Evolutionary conservation across 2,888 invertebrate species (phyloP), one percentile per base, ranked within the genome.

Genomic region (Fragum sueziense): DNA sequence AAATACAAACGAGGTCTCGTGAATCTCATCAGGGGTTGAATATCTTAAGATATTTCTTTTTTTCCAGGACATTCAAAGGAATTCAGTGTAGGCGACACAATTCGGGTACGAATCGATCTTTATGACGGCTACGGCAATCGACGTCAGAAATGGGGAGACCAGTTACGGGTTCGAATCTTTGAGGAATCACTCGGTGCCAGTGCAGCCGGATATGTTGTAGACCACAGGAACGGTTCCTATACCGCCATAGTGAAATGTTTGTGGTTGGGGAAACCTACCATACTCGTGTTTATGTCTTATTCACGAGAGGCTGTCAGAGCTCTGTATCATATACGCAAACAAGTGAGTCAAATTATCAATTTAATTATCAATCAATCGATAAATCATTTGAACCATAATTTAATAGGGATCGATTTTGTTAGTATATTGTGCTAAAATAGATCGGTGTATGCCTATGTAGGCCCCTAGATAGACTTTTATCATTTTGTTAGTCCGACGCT

Each of bases 141-240:
- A 1, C 70, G 68, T 7, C 3, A 25, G 27, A 51, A 1, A 51
- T 41, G 68, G 7, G 68, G 68, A 27, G 68, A 68, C 31, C 68
- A 68, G 47, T 9, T 68, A 9, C 47, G 68, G 14, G 68, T 68
- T 51, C 68, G 68, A 51, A 68, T 68, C 47, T 51, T 51, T 37
- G 68, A 68, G 27, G 27, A 1, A 11, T 41, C 68, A 3, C 27
- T 51, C 2, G 22, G 27, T 1, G 68, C 68, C 33, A 31, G 27
- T 31, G 51, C 51, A 17, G 27, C 25, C 51, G 68, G 47, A 17
- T 68, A 68, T 17, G 27, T 68, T 0, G n/a, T 68, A 1, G 68
- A 68, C 22, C 68, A 68, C 29, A 9, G 17, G 25, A 68, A 68
- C n/a, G 68, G 68, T 11, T 51, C 47, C 17, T 68, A 68, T n/a